Percentiles rank a stretch among this genome's conserved stretches.
phyloP scores from a whole-genome alignment of 2,113 vertebrate species.

The Zosterops pallidus region DNA sequence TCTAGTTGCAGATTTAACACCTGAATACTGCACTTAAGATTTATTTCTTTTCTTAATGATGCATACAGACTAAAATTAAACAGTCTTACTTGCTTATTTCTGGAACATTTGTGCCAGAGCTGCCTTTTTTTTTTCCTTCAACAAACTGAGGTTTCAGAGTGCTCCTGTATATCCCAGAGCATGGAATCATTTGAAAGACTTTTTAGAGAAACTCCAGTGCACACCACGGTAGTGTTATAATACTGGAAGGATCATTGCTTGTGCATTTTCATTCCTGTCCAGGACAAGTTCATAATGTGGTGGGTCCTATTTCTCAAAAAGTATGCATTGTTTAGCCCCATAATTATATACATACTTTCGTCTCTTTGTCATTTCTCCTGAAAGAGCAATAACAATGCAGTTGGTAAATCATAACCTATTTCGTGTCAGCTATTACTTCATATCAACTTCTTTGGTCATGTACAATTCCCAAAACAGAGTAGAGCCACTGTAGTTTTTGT shows the following conservation, averaged over 20 bases:
- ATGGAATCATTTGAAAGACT: not conserved
- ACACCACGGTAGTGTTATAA: not conserved
- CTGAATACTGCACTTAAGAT: not conserved
- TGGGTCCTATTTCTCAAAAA: not conserved
- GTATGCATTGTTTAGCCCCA: not conserved
- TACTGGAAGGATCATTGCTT: not conserved
- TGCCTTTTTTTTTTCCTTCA: not conserved
- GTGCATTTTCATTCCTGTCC: not conserved
- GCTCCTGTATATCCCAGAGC: not conserved
- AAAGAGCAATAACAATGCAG: not conserved
- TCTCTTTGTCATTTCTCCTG: not conserved
- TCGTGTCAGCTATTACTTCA: not conserved
- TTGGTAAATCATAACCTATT: not conserved
- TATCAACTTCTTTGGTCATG: not conserved
- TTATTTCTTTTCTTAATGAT: not conserved
- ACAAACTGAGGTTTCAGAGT: not conserved
- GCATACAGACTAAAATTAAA: not conserved
- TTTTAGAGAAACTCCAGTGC: not conserved
- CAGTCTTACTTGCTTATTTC: not conserved
- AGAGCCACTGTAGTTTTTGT: not conserved
- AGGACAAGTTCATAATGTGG: not conserved
- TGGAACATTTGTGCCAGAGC: not conserved
- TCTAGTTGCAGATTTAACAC: not conserved
- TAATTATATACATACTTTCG: not conserved
- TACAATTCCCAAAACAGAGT: not conserved